A percentile compares a stretch with the other conserved stretches of the same genome.
phyloP scores from a whole-genome alignment of 2,797 vertebrate species.

The Phyllotis vaccarum region DNA sequence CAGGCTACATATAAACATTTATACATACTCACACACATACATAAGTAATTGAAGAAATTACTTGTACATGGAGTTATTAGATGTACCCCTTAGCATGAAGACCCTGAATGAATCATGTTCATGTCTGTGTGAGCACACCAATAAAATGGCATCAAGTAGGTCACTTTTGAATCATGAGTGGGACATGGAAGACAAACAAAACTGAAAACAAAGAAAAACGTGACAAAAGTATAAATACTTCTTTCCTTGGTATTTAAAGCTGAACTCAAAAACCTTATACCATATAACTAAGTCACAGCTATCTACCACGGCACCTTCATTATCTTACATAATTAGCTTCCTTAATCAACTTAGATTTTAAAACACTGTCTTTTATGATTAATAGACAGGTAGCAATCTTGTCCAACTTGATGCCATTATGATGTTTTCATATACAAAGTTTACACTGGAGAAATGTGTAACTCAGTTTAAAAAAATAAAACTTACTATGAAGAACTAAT shows the following conservation, averaged over 20 bases:
- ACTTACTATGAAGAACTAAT: too few relatives aligned
- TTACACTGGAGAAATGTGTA: neutral
- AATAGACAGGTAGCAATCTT: neutral
- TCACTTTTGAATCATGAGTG: neutral
- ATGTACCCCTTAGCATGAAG: neutral
- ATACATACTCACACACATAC: neutral
- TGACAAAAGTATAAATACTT: neutral
- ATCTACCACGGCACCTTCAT: neutral
- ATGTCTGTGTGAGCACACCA: neutral
- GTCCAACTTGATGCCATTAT: too few relatives aligned
- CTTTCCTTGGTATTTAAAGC: neutral
- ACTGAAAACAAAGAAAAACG: neutral
- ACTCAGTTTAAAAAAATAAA: neutral
- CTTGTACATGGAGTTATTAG: too few relatives aligned
- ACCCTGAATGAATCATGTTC: neutral
- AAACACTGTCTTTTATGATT: neutral
- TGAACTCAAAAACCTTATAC: neutral
- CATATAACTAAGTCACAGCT: neutral
- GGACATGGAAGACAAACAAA: neutral
- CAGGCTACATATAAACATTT: neutral
- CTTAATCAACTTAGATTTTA: neutral
- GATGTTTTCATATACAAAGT: neutral
- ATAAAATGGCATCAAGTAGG: neutral
- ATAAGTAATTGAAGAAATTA: too few relatives aligned
- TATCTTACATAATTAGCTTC: neutral